Conservation (phyloP, 1,140 invertebrate species). For the Drosophila arizonae region DNA sequence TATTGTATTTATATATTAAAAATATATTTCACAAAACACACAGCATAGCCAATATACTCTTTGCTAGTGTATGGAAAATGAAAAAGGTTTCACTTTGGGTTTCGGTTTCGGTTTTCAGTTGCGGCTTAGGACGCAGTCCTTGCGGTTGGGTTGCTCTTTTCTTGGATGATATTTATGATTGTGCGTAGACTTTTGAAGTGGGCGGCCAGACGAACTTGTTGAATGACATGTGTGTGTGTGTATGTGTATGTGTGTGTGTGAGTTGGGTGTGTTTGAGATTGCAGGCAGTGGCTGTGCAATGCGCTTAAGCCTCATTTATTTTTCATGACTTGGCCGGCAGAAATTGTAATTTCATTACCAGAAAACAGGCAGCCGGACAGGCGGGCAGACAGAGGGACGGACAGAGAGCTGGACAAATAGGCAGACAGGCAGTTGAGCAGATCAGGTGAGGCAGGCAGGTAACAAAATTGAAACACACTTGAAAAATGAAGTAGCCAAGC, state of each 20-base stretch:
- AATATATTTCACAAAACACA: background rate
- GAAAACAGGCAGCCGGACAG: conserved; percentile 47
- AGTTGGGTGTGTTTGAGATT: conserved; percentile 45
- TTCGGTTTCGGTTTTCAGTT: conserved; percentile 13
- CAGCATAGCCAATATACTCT: background rate
- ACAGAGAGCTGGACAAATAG: conserved; percentile 25
- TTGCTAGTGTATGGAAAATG: background rate
- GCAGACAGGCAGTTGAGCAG: conserved; percentile 9
- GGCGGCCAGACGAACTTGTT: conserved; percentile 52
- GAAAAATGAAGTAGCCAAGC: conserved; percentile 69
- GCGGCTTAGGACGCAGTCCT: conserved; percentile 11
- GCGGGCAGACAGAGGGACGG: conserved; percentile 20
- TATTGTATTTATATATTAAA: background rate
- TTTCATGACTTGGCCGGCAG: conserved; percentile 76
- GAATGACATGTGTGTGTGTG: conserved; percentile 35
- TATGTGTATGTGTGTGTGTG: conserved; percentile 10
- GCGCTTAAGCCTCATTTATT: conserved; percentile 81
- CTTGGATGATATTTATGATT: conserved; percentile 59
- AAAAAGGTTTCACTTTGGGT: conserved; percentile 38
- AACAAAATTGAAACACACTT: conserved; percentile 73
- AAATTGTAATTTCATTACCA: conserved; percentile 82
- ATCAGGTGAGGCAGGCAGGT: conserved; percentile 35
- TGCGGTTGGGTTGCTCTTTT: conserved; percentile 36
- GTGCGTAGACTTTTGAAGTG: conserved; percentile 45
- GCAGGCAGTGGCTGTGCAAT: conserved; percentile 51